Evolutionary conservation across 2,888 invertebrate species (phyloP), one percentile per base, ranked within the genome.

Genomic region (Plagodis pulveraria): DNA sequence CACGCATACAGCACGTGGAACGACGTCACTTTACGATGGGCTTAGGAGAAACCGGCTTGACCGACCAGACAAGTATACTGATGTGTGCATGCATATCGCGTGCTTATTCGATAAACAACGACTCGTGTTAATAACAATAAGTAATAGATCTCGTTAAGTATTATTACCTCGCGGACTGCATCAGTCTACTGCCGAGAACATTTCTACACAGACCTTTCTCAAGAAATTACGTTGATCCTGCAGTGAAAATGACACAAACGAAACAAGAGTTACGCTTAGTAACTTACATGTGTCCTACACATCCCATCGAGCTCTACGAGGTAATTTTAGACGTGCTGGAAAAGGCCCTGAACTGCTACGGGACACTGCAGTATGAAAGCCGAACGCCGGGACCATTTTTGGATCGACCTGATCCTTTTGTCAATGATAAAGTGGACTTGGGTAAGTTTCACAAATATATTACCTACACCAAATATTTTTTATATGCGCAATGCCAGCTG

Each of bases 201-300:
- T 53, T 44, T 44, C 9, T 45, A 49, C 43, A 34, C 44, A 34
- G 43, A 52, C 56, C 40, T 50, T 58, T 12, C 6, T 10, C 40
- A 22, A 22, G 4, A 22, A 22, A 22, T 22, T 8, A 38, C 9
- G 9, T 38, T 38, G 1, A 1, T 38, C 56, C 38, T 44, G 32
- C 6, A 55, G 48, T 56, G 52, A 83, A 73, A 70, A 91, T 91
- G 91, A 78, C 87, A 41, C 69, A 72, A 66, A 73, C 70, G 55
- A 87, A 84, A 67, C 69, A 73, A 58, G 88, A 91, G 66, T 77
- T 95, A 56, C 91, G 94, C 9, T 75, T 94, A 47, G 88, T 93
- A 63, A 94, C 95, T 0, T 95, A 94, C 74, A 92, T 95, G 92
- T 93, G 94, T 66, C 95, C 95, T 10, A 93, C 94, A 48, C 91